Evolutionary conservation across 2,888 invertebrate species (phyloP), one percentile per base, ranked within the genome.

Genomic region (Clostera curtula): DNA sequence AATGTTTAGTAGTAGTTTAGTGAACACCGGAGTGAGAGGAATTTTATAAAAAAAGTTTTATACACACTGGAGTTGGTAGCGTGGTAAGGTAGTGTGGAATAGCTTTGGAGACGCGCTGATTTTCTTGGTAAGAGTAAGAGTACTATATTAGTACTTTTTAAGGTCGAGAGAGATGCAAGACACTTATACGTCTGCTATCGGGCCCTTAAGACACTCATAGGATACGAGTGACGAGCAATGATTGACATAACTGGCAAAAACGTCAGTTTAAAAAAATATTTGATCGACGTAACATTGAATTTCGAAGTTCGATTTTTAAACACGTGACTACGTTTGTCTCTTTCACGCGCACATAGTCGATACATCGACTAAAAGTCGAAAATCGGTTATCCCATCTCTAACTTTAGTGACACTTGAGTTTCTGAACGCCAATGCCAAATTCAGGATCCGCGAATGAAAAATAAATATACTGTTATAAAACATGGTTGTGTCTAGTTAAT

Each of bases 401-500:
- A 51, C 38, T 34, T 38, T 29, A 30, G 24, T 63, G 53, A 49
- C 53, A 53, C 56, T 49, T 51, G 41, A 43, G 34, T 52, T 62
- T 46, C 34, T 57, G 34, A 43, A 59, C 59, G 60, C 63, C 66
- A 69, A 66, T 76, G 77, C 80, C 79, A 80, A 80, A 79, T 62
- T 63, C 69, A 53, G 47, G 62, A 61, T 49, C 63, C 60, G 58
- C 60, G 61, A 61, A 49, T 33, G 51, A 48, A 56, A 54, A 59
- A 59, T 8, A 51, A 56, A 59, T 60, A 61, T 76, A 79, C 75
- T 75, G 71, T 73, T 76, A 71, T 68, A 43, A 64, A 72, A 69
- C 9, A 23, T 23, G 82, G 82, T 83, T 83, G 82, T 83, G 82
- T 83, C 82, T 77, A 75, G 70, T 56, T 70, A 75, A 76, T 58